Conservation (phyloP, 2,113 vertebrate genomes). For the Haplotaxodon microlepis region DNA sequence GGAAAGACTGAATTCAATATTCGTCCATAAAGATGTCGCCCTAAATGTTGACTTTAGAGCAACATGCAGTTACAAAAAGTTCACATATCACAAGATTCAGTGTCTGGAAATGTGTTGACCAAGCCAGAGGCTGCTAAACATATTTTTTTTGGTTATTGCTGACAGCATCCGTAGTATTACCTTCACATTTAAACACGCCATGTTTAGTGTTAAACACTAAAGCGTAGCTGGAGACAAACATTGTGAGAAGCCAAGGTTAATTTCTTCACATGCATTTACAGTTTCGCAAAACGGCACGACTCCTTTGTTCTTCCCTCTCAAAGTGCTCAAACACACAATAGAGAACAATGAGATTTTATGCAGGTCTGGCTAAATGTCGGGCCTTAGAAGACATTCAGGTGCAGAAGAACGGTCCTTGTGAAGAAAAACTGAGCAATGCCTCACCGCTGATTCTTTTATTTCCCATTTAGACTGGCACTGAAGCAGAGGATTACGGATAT, state of each 20-base stretch:
- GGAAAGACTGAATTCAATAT: not conserved
- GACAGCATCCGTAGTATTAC: not conserved
- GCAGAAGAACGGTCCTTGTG: not conserved
- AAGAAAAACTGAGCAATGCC: slow-evolving; percentile 13
- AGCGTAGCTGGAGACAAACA: not conserved
- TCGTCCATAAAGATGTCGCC: not conserved
- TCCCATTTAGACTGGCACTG: slow-evolving; percentile 37
- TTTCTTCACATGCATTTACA: not conserved
- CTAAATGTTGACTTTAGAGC: not conserved
- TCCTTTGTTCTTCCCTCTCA: not conserved
- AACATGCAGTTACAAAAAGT: not conserved
- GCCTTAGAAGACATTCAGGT: not conserved
- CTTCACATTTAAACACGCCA: not conserved
- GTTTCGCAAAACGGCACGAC: not conserved
- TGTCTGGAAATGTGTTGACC: not conserved
- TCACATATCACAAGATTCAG: not conserved
- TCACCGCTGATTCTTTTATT: slow-evolving; percentile 32
- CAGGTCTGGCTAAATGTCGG: not conserved
- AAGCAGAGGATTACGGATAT: slow-evolving; percentile 46
- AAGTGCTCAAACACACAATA: not conserved
- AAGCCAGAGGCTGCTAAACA: not conserved
- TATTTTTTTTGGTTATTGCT: not conserved
- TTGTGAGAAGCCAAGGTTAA: not conserved
- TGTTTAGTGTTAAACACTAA: not conserved
- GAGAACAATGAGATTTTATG: not conserved